A percentile compares a stretch with the other conserved stretches of the same genome.
Evolutionary conservation across 2,888 invertebrate genomes (phyloP).

Genomic region (Carabus problematicus): DNA sequence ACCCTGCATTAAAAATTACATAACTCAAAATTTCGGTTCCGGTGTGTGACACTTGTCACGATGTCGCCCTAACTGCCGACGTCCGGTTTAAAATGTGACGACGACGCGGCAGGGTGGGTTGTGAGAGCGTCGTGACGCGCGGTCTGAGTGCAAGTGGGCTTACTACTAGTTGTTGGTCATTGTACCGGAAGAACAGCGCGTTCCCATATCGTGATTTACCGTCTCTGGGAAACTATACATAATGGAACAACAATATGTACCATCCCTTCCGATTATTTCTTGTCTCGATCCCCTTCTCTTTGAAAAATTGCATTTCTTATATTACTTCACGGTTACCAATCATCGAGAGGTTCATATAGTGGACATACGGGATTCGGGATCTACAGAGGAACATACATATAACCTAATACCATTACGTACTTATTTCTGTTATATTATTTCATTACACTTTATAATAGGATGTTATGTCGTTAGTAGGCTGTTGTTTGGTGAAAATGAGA

Average conservation of each 20-base stretch:
- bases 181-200: constrained; percentile 10
- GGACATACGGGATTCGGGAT: background rate
- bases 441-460: no score
- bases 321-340: background rate
- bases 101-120: background rate
- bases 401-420: no score
- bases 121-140: no score
- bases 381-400: background rate
- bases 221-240: background rate
- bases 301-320: no score
- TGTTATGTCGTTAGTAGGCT: no score
- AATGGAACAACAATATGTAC: constrained; percentile 9
- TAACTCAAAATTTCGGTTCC: constrained; percentile 58
- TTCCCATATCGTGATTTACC: constrained; percentile 4
- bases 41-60: constrained; percentile 56
- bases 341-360: background rate
- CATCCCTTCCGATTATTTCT: no score
- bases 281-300: no score
- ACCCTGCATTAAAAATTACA: constrained; percentile 55
- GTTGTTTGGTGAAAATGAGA: constrained; percentile 12
- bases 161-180: background rate
- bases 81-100: constrained; percentile 56
- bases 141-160: no score
- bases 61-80: constrained; percentile 55
- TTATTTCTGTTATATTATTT: no score